These are phyloP conservation scores for Heteromurus nitidus DNA, from an alignment of 2,888 invertebrate species.

Conservation along the genomic window DNA sequence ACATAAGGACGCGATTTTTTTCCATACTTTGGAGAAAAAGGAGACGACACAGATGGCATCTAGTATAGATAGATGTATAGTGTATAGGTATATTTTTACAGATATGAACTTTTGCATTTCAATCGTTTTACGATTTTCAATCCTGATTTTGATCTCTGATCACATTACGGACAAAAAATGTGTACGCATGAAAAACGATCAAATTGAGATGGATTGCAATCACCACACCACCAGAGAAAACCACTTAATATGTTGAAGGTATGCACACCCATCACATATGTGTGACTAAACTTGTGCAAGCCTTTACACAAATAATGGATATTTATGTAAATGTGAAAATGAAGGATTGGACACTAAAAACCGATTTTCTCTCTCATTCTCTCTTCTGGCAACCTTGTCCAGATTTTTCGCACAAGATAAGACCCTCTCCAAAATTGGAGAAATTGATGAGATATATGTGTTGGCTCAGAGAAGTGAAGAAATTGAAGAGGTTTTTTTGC, in stretches of 20 bases:
- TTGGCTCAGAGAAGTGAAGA: neutral
- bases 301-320: too few species aligned
- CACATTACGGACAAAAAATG: neutral
- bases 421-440: too few species aligned
- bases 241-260: neutral
- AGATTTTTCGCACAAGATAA: constrained; percentile 50
- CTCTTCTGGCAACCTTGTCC: too few species aligned
- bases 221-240: neutral
- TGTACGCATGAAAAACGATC: neutral
- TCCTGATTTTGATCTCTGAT: constrained; percentile 28
- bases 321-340: too few species aligned
- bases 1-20: constrained; percentile 54
- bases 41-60: constrained; percentile 47
- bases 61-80: too few species aligned
- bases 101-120: constrained; percentile 30
- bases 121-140: constrained; percentile 15
- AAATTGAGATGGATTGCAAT: constrained; percentile 9
- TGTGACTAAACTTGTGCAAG: too few species aligned
- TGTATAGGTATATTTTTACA: too few species aligned
- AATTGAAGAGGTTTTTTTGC: too few species aligned
- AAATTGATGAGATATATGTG: too few species aligned
- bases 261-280: too few species aligned
- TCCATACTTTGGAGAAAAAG: constrained; percentile 18
- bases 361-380: too few species aligned
- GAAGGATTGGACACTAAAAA: too few species aligned